Base-by-base conservation (phyloP, 2,113 vertebrate genomes). In the Thinocorus orbignyianus region DNA sequence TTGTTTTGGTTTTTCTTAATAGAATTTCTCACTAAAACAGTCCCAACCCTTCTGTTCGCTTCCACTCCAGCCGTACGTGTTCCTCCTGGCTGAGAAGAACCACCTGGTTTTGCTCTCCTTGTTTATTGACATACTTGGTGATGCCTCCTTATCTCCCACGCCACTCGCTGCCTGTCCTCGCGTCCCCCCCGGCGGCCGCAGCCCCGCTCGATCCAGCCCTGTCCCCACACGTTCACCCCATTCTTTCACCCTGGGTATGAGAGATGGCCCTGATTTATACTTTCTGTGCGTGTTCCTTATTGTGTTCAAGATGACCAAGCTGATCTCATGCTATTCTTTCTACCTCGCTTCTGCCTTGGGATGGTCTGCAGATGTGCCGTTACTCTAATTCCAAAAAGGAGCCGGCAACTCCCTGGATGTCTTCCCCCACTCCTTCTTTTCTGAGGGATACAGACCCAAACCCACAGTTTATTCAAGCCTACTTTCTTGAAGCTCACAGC, bases 261-360 rank as follows among this genome's bases (percentile, higher is more conserved):
- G 70, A 52, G 54, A 5, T 17, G 16, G 81, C 4, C 13, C 93
- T 89, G 93, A 92, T 92, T 92, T 81, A 86, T 78, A 57, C 54
- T 51, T 62, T 62, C 70, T 46, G 33, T 41, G 76, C 42, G 17
- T 90, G 93, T 30, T 86, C 77, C 55, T 64, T 19, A n/a, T 64
- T 69, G 90, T 64, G 79, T 58, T 68, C 0, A 31, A 82, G 86
- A 73, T 86, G 93, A 73, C 90, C 93, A 46, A n/a, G 86, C 93
- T 86, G 77, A 92, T 79, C 90, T 92, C 90, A 82, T 48, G 65
- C 86, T 82, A 57, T 79, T 79, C 93, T 86, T 89, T 62, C 90
- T 58, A 58, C 30, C 76, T 81, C 10, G 2, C 37, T 51, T 57
- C 90, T 42, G 70, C 65, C 3, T 12, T 2, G 65, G 93, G 90